A percentile compares a stretch with the other conserved stretches of the same genome.
Conservation (phyloP, 2,797 vertebrate species). For the Brotula barbata region DNA sequence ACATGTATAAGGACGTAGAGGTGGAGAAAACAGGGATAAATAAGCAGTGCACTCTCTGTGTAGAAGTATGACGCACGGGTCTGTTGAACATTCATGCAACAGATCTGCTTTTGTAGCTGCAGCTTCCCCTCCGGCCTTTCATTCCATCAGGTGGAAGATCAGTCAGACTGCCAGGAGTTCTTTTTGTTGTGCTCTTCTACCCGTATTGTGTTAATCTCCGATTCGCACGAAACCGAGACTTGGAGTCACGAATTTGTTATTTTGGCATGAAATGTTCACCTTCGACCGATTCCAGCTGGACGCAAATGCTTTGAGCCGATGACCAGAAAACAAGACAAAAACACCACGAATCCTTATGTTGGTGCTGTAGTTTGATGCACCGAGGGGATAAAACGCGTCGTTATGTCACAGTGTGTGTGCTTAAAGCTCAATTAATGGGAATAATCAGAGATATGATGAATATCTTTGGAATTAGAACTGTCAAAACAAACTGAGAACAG, state of each 20-base stretch:
- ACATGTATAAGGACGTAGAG: too few relatives aligned
- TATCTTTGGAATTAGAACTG: too few relatives aligned
- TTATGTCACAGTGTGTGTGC: not conserved
- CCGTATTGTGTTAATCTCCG: constrained; percentile 60
- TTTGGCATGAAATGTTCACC: constrained; percentile 52
- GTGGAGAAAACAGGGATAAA: not conserved
- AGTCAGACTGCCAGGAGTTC: constrained; percentile 17
- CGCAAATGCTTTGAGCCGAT: constrained; percentile 51
- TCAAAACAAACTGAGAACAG: too few relatives aligned
- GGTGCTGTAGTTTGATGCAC: constrained; percentile 23
- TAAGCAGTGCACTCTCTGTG: constrained; percentile 5
- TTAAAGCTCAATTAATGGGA: not conserved
- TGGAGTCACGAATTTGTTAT: constrained; percentile 55
- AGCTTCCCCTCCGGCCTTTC: constrained; percentile 32
- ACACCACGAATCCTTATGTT: constrained; percentile 20
- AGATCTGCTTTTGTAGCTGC: constrained; percentile 13
- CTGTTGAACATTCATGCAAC: constrained; percentile 28
- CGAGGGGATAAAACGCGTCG: not conserved
- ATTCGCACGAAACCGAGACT: constrained; percentile 61
- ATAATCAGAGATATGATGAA: not conserved
- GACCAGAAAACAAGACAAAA: constrained; percentile 34
- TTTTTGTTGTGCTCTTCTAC: constrained; percentile 43
- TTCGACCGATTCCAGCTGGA: constrained; percentile 73
- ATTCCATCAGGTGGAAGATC: constrained; percentile 26
- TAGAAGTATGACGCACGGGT: not conserved